phyloP scores from a whole-genome alignment of 2,797 vertebrate genomes.

The Darevskia nairensis region DNA sequence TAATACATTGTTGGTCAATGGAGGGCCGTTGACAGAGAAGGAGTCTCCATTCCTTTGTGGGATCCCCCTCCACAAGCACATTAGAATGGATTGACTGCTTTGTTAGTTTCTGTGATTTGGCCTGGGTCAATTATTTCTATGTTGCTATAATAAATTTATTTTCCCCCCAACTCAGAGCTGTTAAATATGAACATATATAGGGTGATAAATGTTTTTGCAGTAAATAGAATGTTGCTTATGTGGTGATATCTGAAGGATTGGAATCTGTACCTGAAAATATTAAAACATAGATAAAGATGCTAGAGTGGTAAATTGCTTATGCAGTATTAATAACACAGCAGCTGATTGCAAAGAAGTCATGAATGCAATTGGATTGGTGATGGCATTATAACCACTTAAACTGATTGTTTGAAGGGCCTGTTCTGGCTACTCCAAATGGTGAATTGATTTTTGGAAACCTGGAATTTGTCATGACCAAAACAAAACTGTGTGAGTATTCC shows the following conservation, averaged over 20 bases:
- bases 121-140: background rate
- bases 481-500: background rate
- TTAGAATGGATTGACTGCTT: background rate
- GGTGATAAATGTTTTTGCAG: background rate
- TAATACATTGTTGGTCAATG: background rate
- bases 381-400: constrained; percentile 10
- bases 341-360: constrained; percentile 21
- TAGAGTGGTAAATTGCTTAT: constrained; percentile 4
- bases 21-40: background rate
- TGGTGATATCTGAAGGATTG: background rate
- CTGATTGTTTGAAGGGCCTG: background rate
- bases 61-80: background rate
- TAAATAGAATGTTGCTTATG: background rate
- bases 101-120: background rate
- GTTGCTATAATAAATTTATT: background rate
- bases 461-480: background rate
- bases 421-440: background rate
- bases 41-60: background rate
- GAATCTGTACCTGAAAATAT: background rate
- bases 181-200: background rate
- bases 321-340: background rate
- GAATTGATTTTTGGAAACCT: background rate
- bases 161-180: background rate
- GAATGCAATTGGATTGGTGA: constrained; percentile 14
- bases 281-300: background rate